A percentile compares a stretch with the other conserved stretches of the same genome.
These are phyloP conservation scores for Temnothorax curvispinosus DNA, from an alignment of 1,140 invertebrate species.

Conservation along the genomic window DNA sequence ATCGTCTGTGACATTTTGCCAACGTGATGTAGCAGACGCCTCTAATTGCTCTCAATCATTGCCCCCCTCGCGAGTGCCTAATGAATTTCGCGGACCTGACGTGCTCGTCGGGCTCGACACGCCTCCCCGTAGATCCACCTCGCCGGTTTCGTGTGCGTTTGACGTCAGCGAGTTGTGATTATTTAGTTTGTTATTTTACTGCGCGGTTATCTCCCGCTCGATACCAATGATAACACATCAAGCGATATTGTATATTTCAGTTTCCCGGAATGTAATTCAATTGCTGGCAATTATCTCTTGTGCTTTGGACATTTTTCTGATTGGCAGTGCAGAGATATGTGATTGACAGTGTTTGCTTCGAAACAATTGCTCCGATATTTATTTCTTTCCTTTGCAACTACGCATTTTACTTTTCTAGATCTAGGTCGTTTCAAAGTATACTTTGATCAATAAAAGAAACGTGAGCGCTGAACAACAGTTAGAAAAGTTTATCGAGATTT, in stretches of 20 bases:
- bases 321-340: not conserved
- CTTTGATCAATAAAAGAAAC: not conserved
- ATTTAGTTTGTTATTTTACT: conserved; percentile 48
- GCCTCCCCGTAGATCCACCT: not conserved
- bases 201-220: conserved; percentile 34
- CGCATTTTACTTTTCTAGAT: not conserved
- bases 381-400: not conserved
- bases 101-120: no score
- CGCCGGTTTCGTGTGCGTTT: not conserved
- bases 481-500: not conserved
- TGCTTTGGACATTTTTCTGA: not conserved
- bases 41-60: conserved; percentile 68
- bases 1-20: conserved; percentile 75
- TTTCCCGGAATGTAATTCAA: not conserved
- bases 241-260: not conserved
- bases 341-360: not conserved
- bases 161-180: not conserved
- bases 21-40: conserved; percentile 77
- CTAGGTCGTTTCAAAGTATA: not conserved
- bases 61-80: not conserved
- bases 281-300: not conserved
- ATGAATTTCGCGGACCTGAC: conserved; percentile 21
- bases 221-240: not conserved
- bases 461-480: not conserved
- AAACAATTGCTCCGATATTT: not conserved